Evolutionary conservation across 2,113 vertebrate species (phyloP).

Genomic region (Amblyopsis rosae): DNA sequence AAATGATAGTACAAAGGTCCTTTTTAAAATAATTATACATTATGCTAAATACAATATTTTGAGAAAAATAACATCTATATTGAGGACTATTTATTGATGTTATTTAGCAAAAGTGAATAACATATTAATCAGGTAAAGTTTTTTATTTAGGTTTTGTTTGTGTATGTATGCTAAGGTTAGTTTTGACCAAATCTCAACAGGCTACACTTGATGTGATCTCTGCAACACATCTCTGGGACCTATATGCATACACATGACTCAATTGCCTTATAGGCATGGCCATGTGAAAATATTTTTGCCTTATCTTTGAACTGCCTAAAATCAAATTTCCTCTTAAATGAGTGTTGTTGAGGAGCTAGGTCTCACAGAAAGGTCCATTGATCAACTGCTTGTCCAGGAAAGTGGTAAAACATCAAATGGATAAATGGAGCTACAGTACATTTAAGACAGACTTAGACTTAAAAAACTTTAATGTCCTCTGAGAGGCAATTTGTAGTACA

Average conservation of each 20-base stretch:
- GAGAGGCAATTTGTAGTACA: too few species aligned
- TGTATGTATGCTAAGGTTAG: too few species aligned
- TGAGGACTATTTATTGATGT: not conserved
- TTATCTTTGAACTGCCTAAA: slow-evolving; percentile 38
- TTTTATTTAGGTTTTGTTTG: not conserved
- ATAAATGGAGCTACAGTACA: not conserved
- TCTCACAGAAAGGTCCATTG: slow-evolving; percentile 23
- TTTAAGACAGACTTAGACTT: too few species aligned
- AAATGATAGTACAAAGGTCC: not conserved
- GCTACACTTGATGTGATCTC: slow-evolving; percentile 9
- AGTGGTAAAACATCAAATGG: slow-evolving; percentile 14
- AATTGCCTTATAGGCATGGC: slow-evolving; percentile 1
- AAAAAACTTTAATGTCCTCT: too few species aligned
- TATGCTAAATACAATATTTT: too few species aligned
- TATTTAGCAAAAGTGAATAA: not conserved
- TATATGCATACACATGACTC: slow-evolving; percentile 36
- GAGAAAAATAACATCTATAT: too few species aligned
- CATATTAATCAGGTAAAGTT: not conserved
- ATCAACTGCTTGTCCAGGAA: slow-evolving; percentile 10
- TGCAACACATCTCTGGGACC: slow-evolving; percentile 10
- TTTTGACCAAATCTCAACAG: slow-evolving; percentile 16
- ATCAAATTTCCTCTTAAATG: slow-evolving; percentile 35
- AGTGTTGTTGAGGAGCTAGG: slow-evolving; percentile 27
- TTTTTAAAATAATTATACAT: not conserved
- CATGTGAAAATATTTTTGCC: slow-evolving; percentile 36